Evolutionary conservation across 2,113 vertebrate species (phyloP).

Genomic region (Peromyscus maniculatus): DNA sequence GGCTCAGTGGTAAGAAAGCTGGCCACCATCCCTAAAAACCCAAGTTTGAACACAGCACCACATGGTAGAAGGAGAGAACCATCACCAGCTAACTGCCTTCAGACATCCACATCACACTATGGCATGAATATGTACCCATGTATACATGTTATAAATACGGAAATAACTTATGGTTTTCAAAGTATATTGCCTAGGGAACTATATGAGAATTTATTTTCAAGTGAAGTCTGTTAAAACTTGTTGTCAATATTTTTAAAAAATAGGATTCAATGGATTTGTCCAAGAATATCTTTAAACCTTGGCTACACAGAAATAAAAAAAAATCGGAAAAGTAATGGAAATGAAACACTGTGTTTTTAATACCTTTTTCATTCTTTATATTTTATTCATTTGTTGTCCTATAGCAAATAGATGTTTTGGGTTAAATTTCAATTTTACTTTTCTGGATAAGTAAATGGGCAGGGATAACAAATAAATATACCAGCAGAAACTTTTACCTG

Average conservation of each 20-base stretch:
- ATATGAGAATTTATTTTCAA: slow-evolving; percentile 1
- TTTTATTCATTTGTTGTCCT: background rate
- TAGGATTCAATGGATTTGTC: background rate
- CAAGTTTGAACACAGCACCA: background rate
- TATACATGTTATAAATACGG: background rate
- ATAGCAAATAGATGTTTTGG: background rate
- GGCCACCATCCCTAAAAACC: background rate
- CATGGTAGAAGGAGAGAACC: background rate
- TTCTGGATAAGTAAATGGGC: background rate
- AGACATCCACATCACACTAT: too few relatives aligned
- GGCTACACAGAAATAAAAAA: background rate
- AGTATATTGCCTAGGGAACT: background rate
- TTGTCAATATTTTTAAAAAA: background rate
- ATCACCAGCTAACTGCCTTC: too few relatives aligned
- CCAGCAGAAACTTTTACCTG: background rate
- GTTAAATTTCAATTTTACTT: background rate
- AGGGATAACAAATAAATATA: slow-evolving; percentile 46
- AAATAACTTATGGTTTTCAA: too few relatives aligned
- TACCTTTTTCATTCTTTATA: background rate
- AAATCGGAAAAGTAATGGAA: background rate
- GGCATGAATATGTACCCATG: background rate
- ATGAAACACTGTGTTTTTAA: background rate
- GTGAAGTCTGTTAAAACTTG: background rate
- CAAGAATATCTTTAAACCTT: background rate
- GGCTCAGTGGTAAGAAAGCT: background rate